phyloP scores from a whole-genome alignment of 2,888 invertebrate species.

The Brachypterus glaber region DNA sequence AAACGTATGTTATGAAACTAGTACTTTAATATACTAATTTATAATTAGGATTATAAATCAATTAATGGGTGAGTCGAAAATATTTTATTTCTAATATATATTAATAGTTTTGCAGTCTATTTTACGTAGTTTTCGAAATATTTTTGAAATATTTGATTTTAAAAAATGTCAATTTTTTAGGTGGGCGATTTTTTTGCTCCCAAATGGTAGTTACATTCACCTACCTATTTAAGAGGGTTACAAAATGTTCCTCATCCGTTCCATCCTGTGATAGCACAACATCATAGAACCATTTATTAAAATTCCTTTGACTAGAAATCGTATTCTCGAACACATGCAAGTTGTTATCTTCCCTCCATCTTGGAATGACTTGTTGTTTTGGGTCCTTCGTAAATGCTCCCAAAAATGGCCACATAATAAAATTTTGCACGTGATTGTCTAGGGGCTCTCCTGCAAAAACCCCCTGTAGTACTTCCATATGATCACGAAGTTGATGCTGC shows the following conservation, averaged over 20 bases:
- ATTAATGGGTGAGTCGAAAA: no score
- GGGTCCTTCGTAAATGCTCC: conserved; percentile 31
- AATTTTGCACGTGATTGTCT: conserved; percentile 26
- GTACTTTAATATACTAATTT: no score
- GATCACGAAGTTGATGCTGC: conserved; percentile 36
- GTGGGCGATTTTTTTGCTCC: background rate
- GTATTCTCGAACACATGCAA: conserved; percentile 33
- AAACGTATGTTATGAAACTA: no score
- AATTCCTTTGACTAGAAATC: conserved; percentile 25
- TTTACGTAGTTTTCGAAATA: background rate
- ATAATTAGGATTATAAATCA: no score
- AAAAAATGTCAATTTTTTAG: no score
- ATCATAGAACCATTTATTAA: conserved; percentile 31
- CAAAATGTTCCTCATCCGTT: conserved; percentile 24
- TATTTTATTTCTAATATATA: background rate
- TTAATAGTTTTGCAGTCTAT: background rate
- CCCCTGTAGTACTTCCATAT: conserved; percentile 32
- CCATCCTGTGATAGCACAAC: conserved; percentile 23
- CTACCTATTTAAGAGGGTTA: conserved; percentile 31
- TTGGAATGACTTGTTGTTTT: conserved; percentile 27
- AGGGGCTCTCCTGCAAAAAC: conserved; percentile 18
- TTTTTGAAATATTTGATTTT: no score
- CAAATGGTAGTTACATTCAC: conserved; percentile 4
- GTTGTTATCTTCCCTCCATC: conserved; percentile 34
- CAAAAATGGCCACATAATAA: conserved; percentile 37